Conservation (phyloP, 2,797 vertebrate genomes). For the Discoglossus pictus region DNA sequence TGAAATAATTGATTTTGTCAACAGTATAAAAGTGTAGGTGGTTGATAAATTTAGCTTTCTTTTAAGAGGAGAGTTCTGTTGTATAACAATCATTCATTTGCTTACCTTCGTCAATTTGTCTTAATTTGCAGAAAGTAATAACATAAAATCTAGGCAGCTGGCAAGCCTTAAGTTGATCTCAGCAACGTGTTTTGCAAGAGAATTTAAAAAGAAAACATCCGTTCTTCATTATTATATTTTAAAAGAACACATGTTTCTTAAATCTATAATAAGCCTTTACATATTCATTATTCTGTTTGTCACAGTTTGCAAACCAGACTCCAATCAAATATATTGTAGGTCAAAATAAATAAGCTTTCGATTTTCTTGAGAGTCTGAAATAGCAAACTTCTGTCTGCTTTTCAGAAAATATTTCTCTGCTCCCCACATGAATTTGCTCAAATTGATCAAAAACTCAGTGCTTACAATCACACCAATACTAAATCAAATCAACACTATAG, state of each 20-base stretch:
- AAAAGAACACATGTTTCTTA: background rate
- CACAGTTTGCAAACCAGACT: too few relatives aligned
- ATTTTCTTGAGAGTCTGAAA: too few relatives aligned
- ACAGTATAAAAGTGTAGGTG: too few relatives aligned
- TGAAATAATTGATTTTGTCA: too few relatives aligned
- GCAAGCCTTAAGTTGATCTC: background rate
- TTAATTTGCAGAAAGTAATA: background rate
- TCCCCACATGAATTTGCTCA: background rate
- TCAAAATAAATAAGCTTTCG: too few relatives aligned
- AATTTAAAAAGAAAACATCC: background rate
- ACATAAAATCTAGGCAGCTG: background rate
- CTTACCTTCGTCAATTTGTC: background rate
- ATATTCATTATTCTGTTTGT: background rate
- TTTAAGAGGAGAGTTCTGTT: background rate
- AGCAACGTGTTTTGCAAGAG: background rate
- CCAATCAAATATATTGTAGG: too few relatives aligned
- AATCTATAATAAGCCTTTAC: background rate
- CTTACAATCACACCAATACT: conserved; percentile 9
- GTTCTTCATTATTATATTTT: background rate
- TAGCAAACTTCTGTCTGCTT: too few relatives aligned
- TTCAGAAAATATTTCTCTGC: background rate
- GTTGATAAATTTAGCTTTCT: background rate
- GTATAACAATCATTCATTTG: background rate
- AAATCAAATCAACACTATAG: conserved; percentile 26
- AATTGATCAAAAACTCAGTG: conserved; percentile 2